These are phyloP conservation scores for Morone saxatilis DNA, from an alignment of 2,113 vertebrate species.

Conservation along the genomic window DNA sequence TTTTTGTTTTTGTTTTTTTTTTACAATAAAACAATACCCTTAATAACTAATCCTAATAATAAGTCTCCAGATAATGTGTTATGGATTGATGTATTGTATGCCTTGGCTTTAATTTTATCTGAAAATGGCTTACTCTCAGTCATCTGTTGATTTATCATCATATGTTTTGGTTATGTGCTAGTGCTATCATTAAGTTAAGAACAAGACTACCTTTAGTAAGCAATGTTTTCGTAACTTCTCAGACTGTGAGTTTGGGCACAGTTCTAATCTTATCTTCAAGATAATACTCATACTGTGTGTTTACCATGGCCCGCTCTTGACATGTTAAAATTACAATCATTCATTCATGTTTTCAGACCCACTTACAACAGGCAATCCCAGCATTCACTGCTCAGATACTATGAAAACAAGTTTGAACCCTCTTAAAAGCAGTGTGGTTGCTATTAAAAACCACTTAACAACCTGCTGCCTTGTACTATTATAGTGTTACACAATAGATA, in stretches of 20 bases:
- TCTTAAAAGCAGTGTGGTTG: neutral
- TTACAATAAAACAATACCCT: neutral
- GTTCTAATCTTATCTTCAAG: constrained; percentile 10
- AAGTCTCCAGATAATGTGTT: neutral
- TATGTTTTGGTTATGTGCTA: constrained; percentile 2
- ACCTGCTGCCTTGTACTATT: neutral
- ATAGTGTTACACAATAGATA: neutral
- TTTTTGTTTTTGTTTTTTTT: no score
- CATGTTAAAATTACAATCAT: neutral
- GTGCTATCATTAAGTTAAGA: neutral
- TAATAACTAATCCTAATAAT: neutral
- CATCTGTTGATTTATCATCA: neutral
- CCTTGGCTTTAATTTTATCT: neutral
- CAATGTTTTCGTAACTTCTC: constrained; percentile 7
- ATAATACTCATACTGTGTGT: neutral
- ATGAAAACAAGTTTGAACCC: neutral
- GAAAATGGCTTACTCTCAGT: neutral
- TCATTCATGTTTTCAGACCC: neutral
- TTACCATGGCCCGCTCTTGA: neutral
- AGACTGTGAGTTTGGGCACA: constrained; percentile 11
- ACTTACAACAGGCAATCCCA: neutral
- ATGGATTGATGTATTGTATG: neutral
- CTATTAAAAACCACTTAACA: neutral
- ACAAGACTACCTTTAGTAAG: constrained; percentile 7
- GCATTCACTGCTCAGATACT: neutral